A percentile compares a stretch with the other conserved stretches of the same genome.
phyloP scores from a whole-genome alignment of 2,888 invertebrate genomes.

The Parnassius smintheus region DNA sequence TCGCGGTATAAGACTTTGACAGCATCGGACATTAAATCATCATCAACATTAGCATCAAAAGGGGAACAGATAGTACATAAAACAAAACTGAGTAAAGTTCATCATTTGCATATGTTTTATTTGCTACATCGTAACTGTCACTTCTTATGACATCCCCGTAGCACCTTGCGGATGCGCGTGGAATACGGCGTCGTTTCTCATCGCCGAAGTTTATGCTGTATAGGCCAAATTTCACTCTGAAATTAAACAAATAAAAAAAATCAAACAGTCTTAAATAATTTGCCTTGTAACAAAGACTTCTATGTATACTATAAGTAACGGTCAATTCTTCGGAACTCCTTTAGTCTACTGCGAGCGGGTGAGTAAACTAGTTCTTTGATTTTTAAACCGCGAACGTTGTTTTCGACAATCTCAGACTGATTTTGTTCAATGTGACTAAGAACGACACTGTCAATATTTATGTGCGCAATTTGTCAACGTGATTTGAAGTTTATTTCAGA shows the following conservation, averaged over 20 bases:
- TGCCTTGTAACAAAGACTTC: too few relatives aligned
- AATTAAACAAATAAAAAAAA: constrained; percentile 6
- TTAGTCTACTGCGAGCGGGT: too few relatives aligned
- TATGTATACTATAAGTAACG: too few relatives aligned
- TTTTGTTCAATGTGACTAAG: too few relatives aligned
- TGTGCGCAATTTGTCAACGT: too few relatives aligned
- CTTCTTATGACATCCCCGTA: constrained; percentile 47
- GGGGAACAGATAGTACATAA: constrained; percentile 12
- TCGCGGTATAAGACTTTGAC: not conserved
- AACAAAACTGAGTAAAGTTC: constrained; percentile 20
- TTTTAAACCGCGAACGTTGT: too few relatives aligned
- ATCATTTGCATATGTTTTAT: constrained; percentile 20
- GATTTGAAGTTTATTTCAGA: too few relatives aligned
- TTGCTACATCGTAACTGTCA: constrained; percentile 30
- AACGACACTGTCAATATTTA: too few relatives aligned
- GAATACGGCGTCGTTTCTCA: constrained; percentile 32
- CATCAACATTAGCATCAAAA: not conserved
- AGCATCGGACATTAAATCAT: constrained; percentile 3
- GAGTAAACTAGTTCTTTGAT: too few relatives aligned
- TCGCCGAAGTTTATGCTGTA: constrained; percentile 39
- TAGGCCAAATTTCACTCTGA: constrained; percentile 40
- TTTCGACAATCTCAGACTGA: too few relatives aligned
- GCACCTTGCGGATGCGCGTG: constrained; percentile 43
- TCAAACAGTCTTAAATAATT: not conserved
- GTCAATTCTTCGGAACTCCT: too few relatives aligned